Evolutionary conservation across 2,113 vertebrate species (phyloP).

Genomic region (Perca flavescens): DNA sequence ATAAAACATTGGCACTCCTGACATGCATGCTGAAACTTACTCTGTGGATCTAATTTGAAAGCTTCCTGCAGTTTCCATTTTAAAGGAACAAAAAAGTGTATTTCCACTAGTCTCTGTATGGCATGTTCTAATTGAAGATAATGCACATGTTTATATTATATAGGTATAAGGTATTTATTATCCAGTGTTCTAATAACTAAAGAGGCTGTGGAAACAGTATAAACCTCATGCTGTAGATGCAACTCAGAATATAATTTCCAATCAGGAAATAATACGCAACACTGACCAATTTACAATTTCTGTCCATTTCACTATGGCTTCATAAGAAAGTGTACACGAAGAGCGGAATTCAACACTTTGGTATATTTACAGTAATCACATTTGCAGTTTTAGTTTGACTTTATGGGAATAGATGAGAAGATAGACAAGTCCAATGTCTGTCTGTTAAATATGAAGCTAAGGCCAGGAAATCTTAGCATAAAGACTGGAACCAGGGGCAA

Average conservation of each 20-base stretch:
- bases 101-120: not conserved
- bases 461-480: not conserved
- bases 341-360: not conserved
- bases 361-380: not conserved
- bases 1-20: not conserved
- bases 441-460: not conserved
- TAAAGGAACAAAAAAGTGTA: not conserved
- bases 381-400: not conserved
- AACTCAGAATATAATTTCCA: not conserved
- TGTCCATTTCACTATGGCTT: not conserved
- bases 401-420: not conserved
- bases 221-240: not conserved
- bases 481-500: not conserved
- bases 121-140: not conserved
- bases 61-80: not conserved
- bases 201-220: not conserved
- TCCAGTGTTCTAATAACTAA: not conserved
- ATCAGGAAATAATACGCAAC: not conserved
- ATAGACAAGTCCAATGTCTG: not conserved
- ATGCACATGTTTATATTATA: not conserved
- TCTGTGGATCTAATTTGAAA: constrained; percentile 10
- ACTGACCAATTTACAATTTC: not conserved
- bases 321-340: not conserved
- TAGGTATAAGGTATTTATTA: not conserved
- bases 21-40: not conserved